Evolutionary conservation across 2,888 invertebrate genomes (phyloP).

Genomic region (Lapara coniferarum): DNA sequence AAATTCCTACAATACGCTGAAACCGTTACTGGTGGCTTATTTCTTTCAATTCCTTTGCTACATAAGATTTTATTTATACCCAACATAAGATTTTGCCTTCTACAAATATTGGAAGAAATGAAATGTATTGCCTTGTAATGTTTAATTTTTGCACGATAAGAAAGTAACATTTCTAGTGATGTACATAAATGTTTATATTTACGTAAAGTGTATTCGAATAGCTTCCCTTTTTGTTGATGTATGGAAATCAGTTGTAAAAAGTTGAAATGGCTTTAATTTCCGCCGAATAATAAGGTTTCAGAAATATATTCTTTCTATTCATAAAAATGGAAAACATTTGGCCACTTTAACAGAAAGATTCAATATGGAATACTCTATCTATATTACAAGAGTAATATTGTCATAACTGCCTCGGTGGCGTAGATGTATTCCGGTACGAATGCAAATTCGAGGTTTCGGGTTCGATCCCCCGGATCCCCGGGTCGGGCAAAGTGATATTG

Average conservation of each 20-base stretch:
- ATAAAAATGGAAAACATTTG: neutral
- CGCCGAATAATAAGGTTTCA: neutral
- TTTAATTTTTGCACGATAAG: neutral
- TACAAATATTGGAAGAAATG: neutral
- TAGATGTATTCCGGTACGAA: too few relatives aligned
- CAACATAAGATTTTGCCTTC: neutral
- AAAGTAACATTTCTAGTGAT: neutral
- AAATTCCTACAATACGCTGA: neutral
- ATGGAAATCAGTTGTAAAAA: neutral
- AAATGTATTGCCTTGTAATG: neutral
- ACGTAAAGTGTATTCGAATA: too few relatives aligned
- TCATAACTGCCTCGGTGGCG: too few relatives aligned
- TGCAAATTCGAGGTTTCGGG: too few relatives aligned
- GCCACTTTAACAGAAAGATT: too few relatives aligned
- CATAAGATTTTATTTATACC: neutral
- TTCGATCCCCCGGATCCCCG: too few relatives aligned
- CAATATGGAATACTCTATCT: too few relatives aligned
- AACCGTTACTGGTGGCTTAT: conserved; percentile 6
- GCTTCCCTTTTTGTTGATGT: too few relatives aligned
- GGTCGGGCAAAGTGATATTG: too few relatives aligned
- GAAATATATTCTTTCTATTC: neutral
- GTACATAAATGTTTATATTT: neutral
- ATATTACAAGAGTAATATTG: too few relatives aligned
- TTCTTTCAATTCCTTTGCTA: conserved; percentile 4
- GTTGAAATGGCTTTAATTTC: neutral